Conservation (phyloP, 2,113 vertebrate genomes). For the Rhea americana region DNA sequence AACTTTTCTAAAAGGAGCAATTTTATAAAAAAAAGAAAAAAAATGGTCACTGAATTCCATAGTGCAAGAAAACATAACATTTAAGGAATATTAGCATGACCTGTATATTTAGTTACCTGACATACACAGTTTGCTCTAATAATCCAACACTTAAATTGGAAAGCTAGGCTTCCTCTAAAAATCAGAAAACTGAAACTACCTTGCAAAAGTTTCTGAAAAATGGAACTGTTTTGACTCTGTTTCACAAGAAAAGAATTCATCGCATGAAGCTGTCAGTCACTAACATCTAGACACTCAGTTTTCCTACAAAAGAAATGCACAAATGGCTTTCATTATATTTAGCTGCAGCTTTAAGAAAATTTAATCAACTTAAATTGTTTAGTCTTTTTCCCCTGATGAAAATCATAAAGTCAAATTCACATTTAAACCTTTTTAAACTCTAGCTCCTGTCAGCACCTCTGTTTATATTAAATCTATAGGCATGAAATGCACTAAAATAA, state of each 20-base stretch:
- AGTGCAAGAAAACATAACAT: slow-evolving; percentile 13
- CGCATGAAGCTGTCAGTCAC: slow-evolving; percentile 73
- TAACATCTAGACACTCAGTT: slow-evolving; percentile 61
- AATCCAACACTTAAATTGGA: not conserved
- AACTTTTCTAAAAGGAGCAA: not conserved
- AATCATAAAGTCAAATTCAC: slow-evolving; percentile 79
- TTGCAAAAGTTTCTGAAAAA: slow-evolving; percentile 47
- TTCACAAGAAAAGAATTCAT: slow-evolving; percentile 72
- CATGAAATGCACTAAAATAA: slow-evolving; percentile 77
- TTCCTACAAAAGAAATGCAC: slow-evolving; percentile 67
- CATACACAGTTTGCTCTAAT: slow-evolving; percentile 36
- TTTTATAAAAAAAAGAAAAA: not conserved
- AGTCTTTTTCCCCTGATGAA: slow-evolving; percentile 82
- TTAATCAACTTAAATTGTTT: slow-evolving; percentile 85
- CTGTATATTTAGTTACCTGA: slow-evolving; percentile 32
- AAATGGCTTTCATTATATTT: slow-evolving; percentile 85
- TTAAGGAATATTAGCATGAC: not conserved
- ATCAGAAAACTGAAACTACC: slow-evolving; percentile 63
- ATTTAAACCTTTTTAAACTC: slow-evolving; percentile 72
- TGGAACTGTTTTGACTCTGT: slow-evolving; percentile 64
- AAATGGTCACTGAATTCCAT: not conserved
- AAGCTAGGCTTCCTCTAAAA: slow-evolving; percentile 34
- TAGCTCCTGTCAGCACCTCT: slow-evolving; percentile 81
- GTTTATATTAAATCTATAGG: slow-evolving; percentile 78
- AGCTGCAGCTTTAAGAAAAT: slow-evolving; percentile 83